Evolutionary conservation across 2,113 vertebrate genomes (phyloP).

Genomic region (Pygoscelis adeliae): DNA sequence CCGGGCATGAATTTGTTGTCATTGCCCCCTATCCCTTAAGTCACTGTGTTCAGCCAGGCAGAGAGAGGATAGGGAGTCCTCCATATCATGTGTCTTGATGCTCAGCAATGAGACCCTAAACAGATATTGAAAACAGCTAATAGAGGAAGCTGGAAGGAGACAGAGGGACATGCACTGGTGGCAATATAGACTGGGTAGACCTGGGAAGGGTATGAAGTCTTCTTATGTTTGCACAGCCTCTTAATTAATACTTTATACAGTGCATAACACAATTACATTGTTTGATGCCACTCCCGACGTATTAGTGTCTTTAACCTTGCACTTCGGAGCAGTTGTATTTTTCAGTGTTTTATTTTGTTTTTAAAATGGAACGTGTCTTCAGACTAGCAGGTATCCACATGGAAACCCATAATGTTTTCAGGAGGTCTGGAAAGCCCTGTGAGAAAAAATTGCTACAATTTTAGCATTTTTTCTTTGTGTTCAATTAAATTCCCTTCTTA

Average conservation of each 20-base stretch:
- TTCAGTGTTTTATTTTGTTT: background rate
- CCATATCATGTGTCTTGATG: background rate
- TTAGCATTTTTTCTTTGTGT: background rate
- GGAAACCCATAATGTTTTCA: background rate
- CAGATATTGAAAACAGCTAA: background rate
- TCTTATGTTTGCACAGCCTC: background rate
- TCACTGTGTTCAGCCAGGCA: background rate
- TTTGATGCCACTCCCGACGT: background rate
- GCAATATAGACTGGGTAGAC: background rate
- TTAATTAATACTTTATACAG: background rate
- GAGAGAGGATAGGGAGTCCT: background rate
- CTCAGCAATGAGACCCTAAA: background rate
- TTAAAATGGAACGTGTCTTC: background rate
- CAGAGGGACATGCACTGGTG: too few species aligned
- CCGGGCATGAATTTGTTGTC: background rate
- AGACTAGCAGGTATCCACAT: background rate
- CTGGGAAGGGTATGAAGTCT: background rate
- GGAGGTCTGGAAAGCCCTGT: background rate
- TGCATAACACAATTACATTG: background rate
- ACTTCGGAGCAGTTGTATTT: background rate
- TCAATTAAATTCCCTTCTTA: background rate
- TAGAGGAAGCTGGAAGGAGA: background rate
- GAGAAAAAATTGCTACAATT: background rate
- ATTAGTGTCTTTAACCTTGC: background rate
- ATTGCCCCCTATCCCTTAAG: background rate